Evolutionary conservation across 2,888 invertebrate species (phyloP).

Genomic region (Thecophora atra): DNA sequence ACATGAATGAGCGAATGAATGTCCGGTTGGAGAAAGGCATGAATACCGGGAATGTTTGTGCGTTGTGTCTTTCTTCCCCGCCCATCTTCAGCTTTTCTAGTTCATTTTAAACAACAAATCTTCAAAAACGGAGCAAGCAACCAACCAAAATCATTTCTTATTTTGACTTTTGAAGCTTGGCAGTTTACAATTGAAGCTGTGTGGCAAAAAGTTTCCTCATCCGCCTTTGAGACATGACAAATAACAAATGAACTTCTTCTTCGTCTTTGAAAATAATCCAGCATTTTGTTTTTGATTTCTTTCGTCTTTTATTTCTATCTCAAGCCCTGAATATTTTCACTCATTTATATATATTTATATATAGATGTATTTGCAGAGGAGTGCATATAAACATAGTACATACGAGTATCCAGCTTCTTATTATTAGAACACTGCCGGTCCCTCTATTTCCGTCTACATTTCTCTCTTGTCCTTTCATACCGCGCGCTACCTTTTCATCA

Average conservation of each 20-base stretch:
- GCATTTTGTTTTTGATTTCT: too few relatives aligned
- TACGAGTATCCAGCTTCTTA: too few relatives aligned
- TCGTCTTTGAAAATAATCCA: constrained; percentile 22
- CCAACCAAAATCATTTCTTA: constrained; percentile 22
- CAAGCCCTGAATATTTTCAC: not conserved
- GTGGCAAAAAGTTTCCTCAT: not conserved
- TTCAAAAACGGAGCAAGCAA: constrained; percentile 9
- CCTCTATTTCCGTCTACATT: too few relatives aligned
- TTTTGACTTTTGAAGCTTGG: constrained; percentile 23
- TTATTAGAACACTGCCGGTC: too few relatives aligned
- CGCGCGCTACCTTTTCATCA: too few relatives aligned
- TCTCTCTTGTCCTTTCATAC: too few relatives aligned
- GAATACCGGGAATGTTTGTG: not conserved
- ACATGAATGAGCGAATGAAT: not conserved
- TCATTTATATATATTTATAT: too few relatives aligned
- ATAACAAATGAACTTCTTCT: constrained; percentile 39
- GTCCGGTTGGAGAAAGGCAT: too few relatives aligned
- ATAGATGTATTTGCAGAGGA: too few relatives aligned
- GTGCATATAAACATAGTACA: too few relatives aligned
- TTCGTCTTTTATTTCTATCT: not conserved
- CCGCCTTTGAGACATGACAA: not conserved
- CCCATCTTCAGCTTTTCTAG: not conserved
- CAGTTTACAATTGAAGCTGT: not conserved
- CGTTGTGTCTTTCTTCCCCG: too few relatives aligned
- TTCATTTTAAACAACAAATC: not conserved